phyloP scores from a whole-genome alignment of 2,113 vertebrate genomes.

The Lagenorhynchus albirostris region DNA sequence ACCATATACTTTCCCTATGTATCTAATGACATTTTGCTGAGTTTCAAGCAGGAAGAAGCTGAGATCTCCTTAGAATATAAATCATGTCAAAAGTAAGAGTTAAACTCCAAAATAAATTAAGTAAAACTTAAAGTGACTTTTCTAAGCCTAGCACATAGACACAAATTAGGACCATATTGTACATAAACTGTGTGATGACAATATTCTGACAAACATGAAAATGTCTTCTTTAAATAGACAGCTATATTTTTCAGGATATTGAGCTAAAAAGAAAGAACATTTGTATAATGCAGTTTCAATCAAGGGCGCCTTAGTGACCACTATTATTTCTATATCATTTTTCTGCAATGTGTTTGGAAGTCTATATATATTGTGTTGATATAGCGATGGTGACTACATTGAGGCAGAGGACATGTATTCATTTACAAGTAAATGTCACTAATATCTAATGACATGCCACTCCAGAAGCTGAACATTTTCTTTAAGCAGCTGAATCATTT shows the following conservation, averaged over 20 bases:
- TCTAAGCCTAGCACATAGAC: constrained; percentile 59
- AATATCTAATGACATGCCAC: background rate
- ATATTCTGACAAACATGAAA: constrained; percentile 74
- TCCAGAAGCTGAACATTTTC: background rate
- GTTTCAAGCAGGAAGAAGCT: constrained; percentile 54
- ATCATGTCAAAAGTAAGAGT: constrained; percentile 70
- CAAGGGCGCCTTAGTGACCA: constrained; percentile 45
- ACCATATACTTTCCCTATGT: background rate
- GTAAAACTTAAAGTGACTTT: constrained; percentile 64
- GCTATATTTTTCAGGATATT: constrained; percentile 74
- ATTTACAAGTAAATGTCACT: background rate
- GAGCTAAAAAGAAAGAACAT: constrained; percentile 60
- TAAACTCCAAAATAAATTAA: constrained; percentile 65
- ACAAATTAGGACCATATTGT: constrained; percentile 77
- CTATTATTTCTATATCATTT: constrained; percentile 34
- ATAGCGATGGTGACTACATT: background rate
- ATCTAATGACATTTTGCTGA: constrained; percentile 50
- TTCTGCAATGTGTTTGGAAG: background rate
- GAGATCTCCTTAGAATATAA: constrained; percentile 55
- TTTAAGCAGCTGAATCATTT: constrained; percentile 21
- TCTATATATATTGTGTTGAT: background rate
- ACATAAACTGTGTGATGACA: constrained; percentile 68
- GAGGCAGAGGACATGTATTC: background rate
- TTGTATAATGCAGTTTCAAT: constrained; percentile 66
- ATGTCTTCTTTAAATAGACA: constrained; percentile 79